Evolutionary conservation across 2,888 invertebrate species (phyloP).

Genomic region (Ceriagrion tenellum): DNA sequence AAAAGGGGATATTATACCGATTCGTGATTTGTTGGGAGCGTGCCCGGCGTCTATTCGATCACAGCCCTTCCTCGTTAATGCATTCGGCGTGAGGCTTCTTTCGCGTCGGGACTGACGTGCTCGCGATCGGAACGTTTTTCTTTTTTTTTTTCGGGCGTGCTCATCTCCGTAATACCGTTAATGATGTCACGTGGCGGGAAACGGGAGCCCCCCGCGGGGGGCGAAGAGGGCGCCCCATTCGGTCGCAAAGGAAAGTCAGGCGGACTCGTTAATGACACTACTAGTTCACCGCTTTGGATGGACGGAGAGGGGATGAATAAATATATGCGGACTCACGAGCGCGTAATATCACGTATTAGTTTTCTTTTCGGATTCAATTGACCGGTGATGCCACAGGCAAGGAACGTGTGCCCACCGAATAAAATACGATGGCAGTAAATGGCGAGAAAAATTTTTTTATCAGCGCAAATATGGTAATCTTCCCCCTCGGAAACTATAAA

Average conservation of each 20-base stretch:
- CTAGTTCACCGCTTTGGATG: not conserved
- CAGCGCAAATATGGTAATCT: too few relatives aligned
- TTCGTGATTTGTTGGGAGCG: too few relatives aligned
- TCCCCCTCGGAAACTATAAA: too few relatives aligned
- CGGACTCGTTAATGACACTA: constrained; percentile 22
- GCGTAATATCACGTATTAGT: not conserved
- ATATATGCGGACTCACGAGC: constrained; percentile 16
- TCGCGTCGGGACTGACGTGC: not conserved
- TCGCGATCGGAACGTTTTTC: not conserved
- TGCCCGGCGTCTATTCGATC: constrained; percentile 11
- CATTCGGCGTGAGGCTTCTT: not conserved
- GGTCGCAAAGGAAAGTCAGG: not conserved
- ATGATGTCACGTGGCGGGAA: not conserved
- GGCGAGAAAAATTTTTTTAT: too few relatives aligned
- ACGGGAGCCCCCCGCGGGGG: not conserved
- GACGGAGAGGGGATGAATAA: not conserved
- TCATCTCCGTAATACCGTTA: constrained; percentile 24
- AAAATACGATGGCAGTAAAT: too few relatives aligned
- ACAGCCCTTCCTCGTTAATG: not conserved
- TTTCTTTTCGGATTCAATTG: not conserved
- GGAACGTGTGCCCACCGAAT: not conserved
- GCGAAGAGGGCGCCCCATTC: not conserved
- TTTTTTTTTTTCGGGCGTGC: not conserved
- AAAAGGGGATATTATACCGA: not conserved
- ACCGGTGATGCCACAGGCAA: not conserved